Evolutionary conservation across 2,797 vertebrate genomes (phyloP).

Genomic region (Chanos chanos): DNA sequence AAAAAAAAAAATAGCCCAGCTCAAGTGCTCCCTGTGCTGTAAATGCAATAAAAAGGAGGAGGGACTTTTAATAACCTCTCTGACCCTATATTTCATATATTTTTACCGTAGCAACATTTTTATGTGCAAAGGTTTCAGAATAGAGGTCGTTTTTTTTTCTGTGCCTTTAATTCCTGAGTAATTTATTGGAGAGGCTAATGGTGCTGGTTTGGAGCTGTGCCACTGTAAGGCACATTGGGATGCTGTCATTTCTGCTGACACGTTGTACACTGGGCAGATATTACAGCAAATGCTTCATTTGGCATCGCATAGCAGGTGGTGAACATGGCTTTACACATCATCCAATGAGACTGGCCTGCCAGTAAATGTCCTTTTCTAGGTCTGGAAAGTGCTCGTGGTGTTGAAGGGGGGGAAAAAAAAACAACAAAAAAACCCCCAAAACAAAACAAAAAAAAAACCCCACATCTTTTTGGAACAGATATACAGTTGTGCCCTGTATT

Average conservation of each 20-base stretch:
- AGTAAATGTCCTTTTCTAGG: too few species aligned
- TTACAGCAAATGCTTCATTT: neutral
- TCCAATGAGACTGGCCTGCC: neutral
- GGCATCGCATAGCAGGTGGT: neutral
- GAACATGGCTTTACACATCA: neutral
- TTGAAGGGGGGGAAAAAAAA: too few species aligned
- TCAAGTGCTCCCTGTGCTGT: too few species aligned
- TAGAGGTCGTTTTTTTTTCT: constrained; percentile 1
- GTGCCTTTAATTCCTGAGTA: neutral
- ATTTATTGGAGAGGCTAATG: constrained; percentile 4
- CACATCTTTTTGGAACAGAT: too few species aligned
- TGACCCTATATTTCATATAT: neutral
- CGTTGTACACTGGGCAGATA: neutral
- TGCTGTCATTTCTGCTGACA: neutral
- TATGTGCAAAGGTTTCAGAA: neutral
- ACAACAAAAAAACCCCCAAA: too few species aligned
- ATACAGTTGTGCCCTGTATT: too few species aligned
- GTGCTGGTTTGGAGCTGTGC: neutral
- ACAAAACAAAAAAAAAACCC: too few species aligned
- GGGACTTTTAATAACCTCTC: too few species aligned
- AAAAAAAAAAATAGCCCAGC: too few species aligned
- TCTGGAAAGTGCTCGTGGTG: too few species aligned
- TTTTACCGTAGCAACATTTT: neutral
- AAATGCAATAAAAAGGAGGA: too few species aligned
- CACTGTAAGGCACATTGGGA: neutral